phyloP scores from a whole-genome alignment of 2,797 vertebrate genomes.

The Bovichtus variegatus region DNA sequence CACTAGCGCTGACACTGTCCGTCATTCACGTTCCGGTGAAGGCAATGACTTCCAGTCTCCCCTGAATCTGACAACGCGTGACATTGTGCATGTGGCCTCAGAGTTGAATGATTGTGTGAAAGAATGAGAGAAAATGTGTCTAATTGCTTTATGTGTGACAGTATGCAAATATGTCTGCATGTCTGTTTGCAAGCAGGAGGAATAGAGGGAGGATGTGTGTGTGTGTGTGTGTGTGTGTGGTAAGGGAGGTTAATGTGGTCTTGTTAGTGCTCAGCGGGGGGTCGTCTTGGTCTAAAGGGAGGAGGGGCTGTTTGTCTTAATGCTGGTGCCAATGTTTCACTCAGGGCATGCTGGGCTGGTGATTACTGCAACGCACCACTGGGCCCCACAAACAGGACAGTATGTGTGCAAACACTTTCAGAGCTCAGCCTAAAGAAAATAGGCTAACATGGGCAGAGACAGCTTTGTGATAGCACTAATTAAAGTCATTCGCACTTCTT shows the following conservation, averaged over 20 bases:
- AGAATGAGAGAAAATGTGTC: constrained; percentile 1
- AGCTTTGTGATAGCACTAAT: constrained; percentile 71
- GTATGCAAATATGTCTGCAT: background rate
- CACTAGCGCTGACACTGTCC: background rate
- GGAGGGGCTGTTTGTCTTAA: constrained; percentile 86
- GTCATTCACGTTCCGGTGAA: background rate
- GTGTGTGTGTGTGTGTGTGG: constrained; percentile 50
- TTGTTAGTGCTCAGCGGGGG: constrained; percentile 86
- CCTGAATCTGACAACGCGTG: background rate
- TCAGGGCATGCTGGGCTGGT: constrained; percentile 86
- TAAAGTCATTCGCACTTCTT: constrained; percentile 77
- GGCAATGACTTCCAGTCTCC: background rate
- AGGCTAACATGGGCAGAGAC: constrained; percentile 57
- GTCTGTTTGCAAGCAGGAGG: constrained; percentile 14
- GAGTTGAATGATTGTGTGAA: background rate
- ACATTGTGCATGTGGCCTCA: constrained; percentile 1
- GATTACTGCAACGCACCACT: constrained; percentile 82
- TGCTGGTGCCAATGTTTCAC: constrained; percentile 87
- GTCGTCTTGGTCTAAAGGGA: constrained; percentile 80
- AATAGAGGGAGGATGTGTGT: background rate
- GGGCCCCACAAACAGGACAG: constrained; percentile 73
- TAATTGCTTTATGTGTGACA: background rate
- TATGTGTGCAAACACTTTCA: constrained; percentile 53
- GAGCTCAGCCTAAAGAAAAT: constrained; percentile 56
- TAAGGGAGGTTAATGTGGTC: constrained; percentile 82